phyloP scores from a whole-genome alignment of 2,888 invertebrate genomes.

The Caenorhabditis uteleia region DNA sequence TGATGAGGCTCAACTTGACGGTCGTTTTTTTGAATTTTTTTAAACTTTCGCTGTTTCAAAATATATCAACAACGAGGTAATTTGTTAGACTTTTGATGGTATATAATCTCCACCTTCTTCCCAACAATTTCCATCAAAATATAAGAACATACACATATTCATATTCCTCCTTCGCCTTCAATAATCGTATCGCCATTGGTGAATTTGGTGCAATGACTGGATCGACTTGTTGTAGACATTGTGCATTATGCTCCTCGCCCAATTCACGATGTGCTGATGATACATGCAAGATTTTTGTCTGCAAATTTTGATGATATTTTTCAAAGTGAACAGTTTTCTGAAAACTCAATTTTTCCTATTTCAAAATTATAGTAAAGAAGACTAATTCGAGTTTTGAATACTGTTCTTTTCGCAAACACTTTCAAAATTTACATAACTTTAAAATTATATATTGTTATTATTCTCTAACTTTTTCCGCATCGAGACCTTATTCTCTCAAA shows the following conservation, averaged over 20 bases:
- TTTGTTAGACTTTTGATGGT: too few species aligned
- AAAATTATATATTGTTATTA: background rate
- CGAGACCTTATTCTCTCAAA: too few species aligned
- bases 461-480: background rate
- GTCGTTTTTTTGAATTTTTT: too few species aligned
- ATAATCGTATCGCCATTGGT: slow-evolving; percentile 33
- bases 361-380: too few species aligned
- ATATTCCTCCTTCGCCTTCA: slow-evolving; percentile 11
- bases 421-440: background rate
- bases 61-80: too few species aligned
- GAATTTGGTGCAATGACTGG: slow-evolving; percentile 39
- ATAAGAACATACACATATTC: slow-evolving; percentile 12
- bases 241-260: slow-evolving; percentile 40
- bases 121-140: too few species aligned
- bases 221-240: slow-evolving; percentile 44
- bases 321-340: too few species aligned
- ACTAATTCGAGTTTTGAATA: background rate
- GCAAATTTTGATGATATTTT: slow-evolving; percentile 3
- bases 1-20: too few species aligned
- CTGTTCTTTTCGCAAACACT: background rate
- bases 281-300: slow-evolving; percentile 46
- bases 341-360: too few species aligned
- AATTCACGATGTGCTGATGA: slow-evolving; percentile 35
- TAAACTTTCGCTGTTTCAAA: too few species aligned
- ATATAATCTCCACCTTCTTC: too few species aligned